Evolutionary conservation across 2,888 invertebrate genomes (phyloP).

Genomic region (Smittia sp.): DNA sequence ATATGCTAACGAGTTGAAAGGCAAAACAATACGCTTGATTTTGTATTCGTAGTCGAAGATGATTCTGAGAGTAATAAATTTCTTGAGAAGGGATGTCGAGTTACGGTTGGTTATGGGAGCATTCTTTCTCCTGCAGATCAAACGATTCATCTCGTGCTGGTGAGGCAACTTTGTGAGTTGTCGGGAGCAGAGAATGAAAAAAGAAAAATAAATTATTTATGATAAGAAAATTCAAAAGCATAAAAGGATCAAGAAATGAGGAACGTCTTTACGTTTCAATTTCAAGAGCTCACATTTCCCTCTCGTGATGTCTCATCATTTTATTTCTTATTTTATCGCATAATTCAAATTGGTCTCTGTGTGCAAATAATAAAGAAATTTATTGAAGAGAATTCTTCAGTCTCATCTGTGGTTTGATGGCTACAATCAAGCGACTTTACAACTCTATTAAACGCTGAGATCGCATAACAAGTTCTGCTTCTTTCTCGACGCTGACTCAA

Average conservation of each 20-base stretch:
- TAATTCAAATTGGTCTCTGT: constrained; percentile 32
- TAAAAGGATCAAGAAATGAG: constrained; percentile 17
- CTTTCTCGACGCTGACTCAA: neutral
- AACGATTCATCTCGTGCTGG: neutral
- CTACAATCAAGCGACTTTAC: neutral
- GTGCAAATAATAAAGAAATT: constrained; percentile 30
- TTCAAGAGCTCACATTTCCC: neutral
- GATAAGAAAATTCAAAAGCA: neutral
- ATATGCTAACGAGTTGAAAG: constrained; percentile 15
- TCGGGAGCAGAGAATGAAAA: neutral
- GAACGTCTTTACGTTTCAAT: neutral
- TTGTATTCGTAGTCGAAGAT: neutral
- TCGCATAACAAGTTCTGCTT: neutral
- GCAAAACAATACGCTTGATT: constrained; percentile 5
- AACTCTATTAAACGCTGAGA: neutral
- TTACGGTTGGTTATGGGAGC: neutral
- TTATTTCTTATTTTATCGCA: neutral
- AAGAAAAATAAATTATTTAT: neutral
- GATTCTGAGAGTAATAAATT: neutral
- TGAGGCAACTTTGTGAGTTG: neutral
- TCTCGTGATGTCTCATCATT: neutral
- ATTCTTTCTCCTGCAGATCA: neutral
- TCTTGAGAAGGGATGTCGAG: neutral
- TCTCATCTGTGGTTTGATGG: neutral
- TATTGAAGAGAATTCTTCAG: neutral